Base-by-base conservation (phyloP, 2,888 invertebrate species). In the Dilophus febrilis region DNA sequence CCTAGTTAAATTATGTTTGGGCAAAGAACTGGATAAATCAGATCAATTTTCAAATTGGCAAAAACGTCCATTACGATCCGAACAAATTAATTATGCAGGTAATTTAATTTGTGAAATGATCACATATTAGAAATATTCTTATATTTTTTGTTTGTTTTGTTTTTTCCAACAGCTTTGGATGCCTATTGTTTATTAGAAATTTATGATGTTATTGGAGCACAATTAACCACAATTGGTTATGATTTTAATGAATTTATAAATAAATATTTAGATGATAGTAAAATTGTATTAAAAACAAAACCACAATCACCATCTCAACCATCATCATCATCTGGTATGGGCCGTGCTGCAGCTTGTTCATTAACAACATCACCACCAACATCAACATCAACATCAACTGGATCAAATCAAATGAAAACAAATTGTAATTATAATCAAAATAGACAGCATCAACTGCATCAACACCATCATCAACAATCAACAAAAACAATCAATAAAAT, bases 31-130 rank as follows among this genome's bases (percentile, higher is more conserved):
- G 32, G 75, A 85, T 59, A 91, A 91, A 60, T 74, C 76, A n/a
- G 85, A 90, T 61, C 88, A 88, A 54, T 84, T 86, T 61, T 87
- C 87, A 0, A 86, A 90, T 59, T 91, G 90, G 90, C 83, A 86
- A 52, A 71, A 77, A 48, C 67, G 90, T 47, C 90, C 90, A 10
- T 55, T 91, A 38, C 64, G 87, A 36, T 65, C 70, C 32, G 76
- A 77, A 44, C 90, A 91, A 65, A 70, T 86, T 42, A 59, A 66
- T 33, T 90, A 90, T 66, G 88, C 88, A 44, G 71, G 71, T 70
- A 46, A 47, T 37, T 18, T 38, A 8, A 18, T 36, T 40, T n/a
- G 16, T 17, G 11, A n/a, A 11, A 2, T 16, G 12, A 29, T n/a
- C 4, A 29, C 16, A 33, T 28, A 18, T n/a, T 13, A 7, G n/a